phyloP scores from a whole-genome alignment of 2,113 vertebrate genomes.

The Isurus oxyrinchus region DNA sequence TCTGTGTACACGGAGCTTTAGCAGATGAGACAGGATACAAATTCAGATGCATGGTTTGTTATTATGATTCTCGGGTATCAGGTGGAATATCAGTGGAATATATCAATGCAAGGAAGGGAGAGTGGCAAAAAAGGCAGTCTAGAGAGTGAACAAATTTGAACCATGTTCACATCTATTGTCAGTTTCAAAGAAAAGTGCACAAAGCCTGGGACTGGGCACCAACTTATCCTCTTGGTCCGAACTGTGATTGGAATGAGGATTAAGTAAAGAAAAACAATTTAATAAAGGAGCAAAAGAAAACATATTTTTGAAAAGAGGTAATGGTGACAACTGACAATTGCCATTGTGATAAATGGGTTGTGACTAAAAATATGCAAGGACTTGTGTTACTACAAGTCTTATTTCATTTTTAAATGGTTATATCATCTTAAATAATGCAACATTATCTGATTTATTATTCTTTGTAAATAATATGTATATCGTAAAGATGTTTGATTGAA shows the following conservation, averaged over 20 bases:
- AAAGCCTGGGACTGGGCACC: neutral
- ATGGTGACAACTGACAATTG: no score
- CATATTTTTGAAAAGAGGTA: neutral
- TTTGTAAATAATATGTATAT: neutral
- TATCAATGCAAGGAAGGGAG: neutral
- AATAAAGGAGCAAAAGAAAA: neutral
- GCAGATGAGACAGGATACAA: neutral
- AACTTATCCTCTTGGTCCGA: neutral
- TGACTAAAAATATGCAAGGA: neutral
- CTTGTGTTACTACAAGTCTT: neutral
- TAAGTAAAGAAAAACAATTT: neutral
- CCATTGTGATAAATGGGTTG: neutral
- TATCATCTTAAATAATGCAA: neutral
- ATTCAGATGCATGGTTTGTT: neutral
- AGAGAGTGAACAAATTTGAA: neutral
- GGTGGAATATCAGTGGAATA: neutral
- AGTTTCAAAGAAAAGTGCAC: neutral
- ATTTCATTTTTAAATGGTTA: neutral
- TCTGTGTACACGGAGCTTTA: neutral
- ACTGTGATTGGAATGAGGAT: neutral
- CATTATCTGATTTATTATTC: neutral
- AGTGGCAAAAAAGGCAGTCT: neutral
- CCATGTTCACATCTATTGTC: neutral
- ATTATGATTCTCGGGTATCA: neutral
- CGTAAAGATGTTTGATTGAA: constrained; percentile 10